Evolutionary conservation across 2,113 vertebrate genomes (phyloP), one percentile per base, ranked within the genome.

Genomic region (Daubentonia madagascariensis): DNA sequence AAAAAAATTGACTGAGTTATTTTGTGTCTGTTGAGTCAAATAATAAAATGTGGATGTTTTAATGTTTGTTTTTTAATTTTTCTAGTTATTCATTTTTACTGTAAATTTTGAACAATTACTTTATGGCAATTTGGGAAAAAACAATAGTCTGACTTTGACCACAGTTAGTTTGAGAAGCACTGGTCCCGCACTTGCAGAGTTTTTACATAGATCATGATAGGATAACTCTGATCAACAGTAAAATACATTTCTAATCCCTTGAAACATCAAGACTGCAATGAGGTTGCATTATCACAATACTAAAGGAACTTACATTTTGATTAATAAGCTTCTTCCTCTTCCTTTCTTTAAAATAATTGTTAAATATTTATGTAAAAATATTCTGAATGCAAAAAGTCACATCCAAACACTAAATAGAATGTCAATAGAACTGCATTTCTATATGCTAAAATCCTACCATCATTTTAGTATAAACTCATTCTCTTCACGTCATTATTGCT

Each of bases 281-380:
- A 97, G 65, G 16, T 84, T 93, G 30, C 30, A 75, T 93, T 75
- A 80, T 76, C 80, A 59, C 72, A 68, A 89, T 37, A 30, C 5
- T 61, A 80, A 84, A 87, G 54, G 72, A 90, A 76, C 28, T 97
- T 93, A 48, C 37, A 79, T 79, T 84, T 96, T 92, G 18, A 85
- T 94, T 65, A 93, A 79, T 85, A 89, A 90, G 52, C 4, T 94
- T 93, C 40, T 67, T 57, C 37, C 3, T 54, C 28, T 50, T 63
- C 16, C 9, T 81, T 92, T 88, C 48, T 65, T 79, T 84, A 52
- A 93, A 8, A 79, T n/a, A 91, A 85, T 94, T 85, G 25, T 89
- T 96, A 92, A 96, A 91, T 94, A 92, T 94, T 96, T 94, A 94
- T 85, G 25, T 92, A 52, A 90, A 95, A 93, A 81, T 23, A 85